phyloP scores from a whole-genome alignment of 2,888 invertebrate genomes.

The Lycocerus yunnanus region DNA sequence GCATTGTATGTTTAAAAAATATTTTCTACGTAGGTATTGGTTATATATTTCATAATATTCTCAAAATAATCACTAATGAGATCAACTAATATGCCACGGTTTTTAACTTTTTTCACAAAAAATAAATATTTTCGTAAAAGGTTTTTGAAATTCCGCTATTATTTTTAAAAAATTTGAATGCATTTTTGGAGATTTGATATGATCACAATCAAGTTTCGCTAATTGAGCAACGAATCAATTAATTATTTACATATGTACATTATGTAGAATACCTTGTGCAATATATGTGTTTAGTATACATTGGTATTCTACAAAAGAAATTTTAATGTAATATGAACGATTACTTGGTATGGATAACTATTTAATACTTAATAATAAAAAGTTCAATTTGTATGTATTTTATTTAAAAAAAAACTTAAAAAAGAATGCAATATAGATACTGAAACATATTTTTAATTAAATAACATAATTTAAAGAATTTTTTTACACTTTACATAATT shows the following conservation, averaged over 20 bases:
- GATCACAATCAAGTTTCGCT: not conserved
- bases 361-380: not conserved
- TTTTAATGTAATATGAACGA: not conserved
- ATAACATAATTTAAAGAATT: not conserved
- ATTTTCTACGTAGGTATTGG: too few relatives aligned
- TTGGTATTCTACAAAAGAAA: not conserved
- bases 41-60: too few relatives aligned
- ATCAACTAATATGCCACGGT: too few relatives aligned
- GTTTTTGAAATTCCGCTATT: too few relatives aligned
- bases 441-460: not conserved
- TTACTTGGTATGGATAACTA: not conserved
- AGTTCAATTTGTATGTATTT: not conserved
- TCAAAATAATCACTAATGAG: too few relatives aligned
- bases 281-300: not conserved
- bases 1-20: too few relatives aligned
- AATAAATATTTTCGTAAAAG: too few relatives aligned
- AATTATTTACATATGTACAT: not conserved
- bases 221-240: not conserved
- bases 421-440: not conserved
- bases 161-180: too few relatives aligned
- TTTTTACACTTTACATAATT: not conserved
- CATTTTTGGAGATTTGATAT: too few relatives aligned
- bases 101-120: too few relatives aligned
- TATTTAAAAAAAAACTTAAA: not conserved
- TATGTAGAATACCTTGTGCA: not conserved